Percentiles rank a stretch among this genome's conserved stretches.
Conservation (phyloP, 2,797 vertebrate species). For the Amblyopsis hoosieri region DNA sequence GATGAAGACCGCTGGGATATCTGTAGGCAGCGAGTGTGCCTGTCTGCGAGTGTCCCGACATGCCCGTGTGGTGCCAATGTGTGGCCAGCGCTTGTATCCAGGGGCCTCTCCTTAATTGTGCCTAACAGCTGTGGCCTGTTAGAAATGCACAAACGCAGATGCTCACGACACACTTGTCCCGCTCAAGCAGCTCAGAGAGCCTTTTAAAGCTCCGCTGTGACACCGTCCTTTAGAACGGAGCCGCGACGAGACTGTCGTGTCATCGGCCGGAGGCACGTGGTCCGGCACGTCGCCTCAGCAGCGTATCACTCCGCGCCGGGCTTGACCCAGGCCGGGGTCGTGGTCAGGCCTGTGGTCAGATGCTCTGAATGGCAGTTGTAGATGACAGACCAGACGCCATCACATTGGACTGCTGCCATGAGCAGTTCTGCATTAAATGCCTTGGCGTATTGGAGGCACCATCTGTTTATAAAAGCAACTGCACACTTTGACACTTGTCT, state of each 20-base stretch:
- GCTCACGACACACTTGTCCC: conserved; percentile 1
- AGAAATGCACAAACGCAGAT: conserved; percentile 6
- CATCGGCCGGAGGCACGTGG: conserved; percentile 49
- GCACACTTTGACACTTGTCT: too few species aligned
- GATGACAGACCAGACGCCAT: too few species aligned
- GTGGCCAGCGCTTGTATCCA: conserved; percentile 31
- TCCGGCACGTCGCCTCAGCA: conserved; percentile 38
- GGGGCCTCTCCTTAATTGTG: conserved; percentile 56
- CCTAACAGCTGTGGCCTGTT: conserved; percentile 61
- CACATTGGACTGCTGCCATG: too few species aligned
- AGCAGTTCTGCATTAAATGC: too few species aligned
- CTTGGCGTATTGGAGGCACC: too few species aligned
- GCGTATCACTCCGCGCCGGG: conserved; percentile 56
- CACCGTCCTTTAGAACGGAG: too few species aligned
- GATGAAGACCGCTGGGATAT: conserved; percentile 65
- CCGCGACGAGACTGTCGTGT: conserved; percentile 33
- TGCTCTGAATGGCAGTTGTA: conserved; percentile 56
- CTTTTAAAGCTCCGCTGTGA: conserved; percentile 4
- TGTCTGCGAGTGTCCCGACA: conserved; percentile 56
- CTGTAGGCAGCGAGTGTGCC: conserved; percentile 36
- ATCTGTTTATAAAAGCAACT: too few species aligned
- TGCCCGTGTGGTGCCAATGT: conserved; percentile 38
- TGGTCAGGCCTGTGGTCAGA: conserved; percentile 53
- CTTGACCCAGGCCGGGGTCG: conserved; percentile 51
- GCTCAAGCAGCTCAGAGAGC: conserved; percentile 28